Evolutionary conservation across 2,888 invertebrate genomes (phyloP), one percentile per base, ranked within the genome.

Genomic region (Conomelus anceps): DNA sequence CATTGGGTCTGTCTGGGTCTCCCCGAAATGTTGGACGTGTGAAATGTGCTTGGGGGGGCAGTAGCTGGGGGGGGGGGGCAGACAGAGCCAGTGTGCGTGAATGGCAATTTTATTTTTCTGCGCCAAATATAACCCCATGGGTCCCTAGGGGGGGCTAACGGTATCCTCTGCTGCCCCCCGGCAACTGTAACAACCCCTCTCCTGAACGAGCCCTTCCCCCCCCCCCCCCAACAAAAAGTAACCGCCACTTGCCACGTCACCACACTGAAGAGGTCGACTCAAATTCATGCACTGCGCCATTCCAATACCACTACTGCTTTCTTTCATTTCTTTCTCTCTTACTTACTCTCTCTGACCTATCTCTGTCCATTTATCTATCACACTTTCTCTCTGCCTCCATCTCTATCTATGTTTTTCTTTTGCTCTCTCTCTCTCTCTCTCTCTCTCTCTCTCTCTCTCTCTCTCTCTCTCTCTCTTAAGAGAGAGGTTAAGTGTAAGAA

Each of bases 211-310:
- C 4, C 1, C 13, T 63, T 20, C n/a, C 63, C 63, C 63, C 63
- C 20, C 63, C 4, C 7, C n/a, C 63, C n/a, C 63, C 63, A n/a
- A 1, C 34, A 4, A 63, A 63, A 63, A 63, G 63, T 63, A 63
- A 63, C 63, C 34, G 34, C 34, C 34, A 34, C 34, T 34, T 17
- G 34, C 34, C 63, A 63, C 63, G n/a, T 63, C 63, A 34, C 34
- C 34, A 34, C 34, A 34, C 13, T 34, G 34, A 34, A 34, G 34
- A 17, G 34, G 17, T 17, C 34, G 34, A 34, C 34, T 34, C 34
- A 63, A 41, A 41, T 88, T 23, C 88, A 41, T 88, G 88, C 88
- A 88, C 63, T 88, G 84, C 41, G 86, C 86, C 86, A 86, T 23
- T 88, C 88, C 63, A 41, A 34, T 63, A n/a, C 63, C 63, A 63